phyloP scores from a whole-genome alignment of 2,888 invertebrate species.

The Machimus rusticus region DNA sequence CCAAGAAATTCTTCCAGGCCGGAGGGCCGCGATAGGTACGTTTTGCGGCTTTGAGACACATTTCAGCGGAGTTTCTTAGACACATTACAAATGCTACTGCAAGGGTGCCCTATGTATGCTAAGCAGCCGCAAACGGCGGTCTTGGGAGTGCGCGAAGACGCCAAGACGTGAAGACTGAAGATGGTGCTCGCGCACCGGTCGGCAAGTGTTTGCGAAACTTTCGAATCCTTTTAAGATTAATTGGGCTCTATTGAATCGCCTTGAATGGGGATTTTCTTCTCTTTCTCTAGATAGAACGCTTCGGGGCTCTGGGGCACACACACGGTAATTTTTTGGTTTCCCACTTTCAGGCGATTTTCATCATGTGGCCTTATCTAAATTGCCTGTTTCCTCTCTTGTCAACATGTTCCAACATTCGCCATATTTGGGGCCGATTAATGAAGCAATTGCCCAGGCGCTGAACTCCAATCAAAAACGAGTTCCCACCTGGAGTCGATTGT shows the following conservation, averaged over 20 bases:
- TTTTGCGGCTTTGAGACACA: background rate
- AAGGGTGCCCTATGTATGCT: constrained; percentile 19
- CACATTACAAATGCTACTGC: constrained; percentile 36
- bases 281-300: background rate
- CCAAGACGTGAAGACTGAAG: background rate
- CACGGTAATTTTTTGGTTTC: constrained; percentile 9
- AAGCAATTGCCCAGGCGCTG: constrained; percentile 50
- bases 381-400: constrained; percentile 31
- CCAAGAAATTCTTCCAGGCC: background rate
- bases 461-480: constrained; percentile 43
- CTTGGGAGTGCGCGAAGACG: background rate
- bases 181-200: background rate
- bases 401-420: constrained; percentile 48
- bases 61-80: constrained; percentile 11
- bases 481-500: constrained; percentile 41
- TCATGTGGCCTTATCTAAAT: constrained; percentile 1
- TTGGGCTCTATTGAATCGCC: constrained; percentile 24
- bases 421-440: constrained; percentile 51
- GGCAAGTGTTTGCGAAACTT: background rate
- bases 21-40: background rate
- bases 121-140: background rate
- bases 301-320: background rate
- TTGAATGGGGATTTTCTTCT: background rate
- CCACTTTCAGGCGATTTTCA: constrained; percentile 29
- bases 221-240: constrained; percentile 34